These are phyloP conservation scores for Trididemnum clinides DNA, from an alignment of 23 tunicate genomes.

Conservation along the genomic window DNA sequence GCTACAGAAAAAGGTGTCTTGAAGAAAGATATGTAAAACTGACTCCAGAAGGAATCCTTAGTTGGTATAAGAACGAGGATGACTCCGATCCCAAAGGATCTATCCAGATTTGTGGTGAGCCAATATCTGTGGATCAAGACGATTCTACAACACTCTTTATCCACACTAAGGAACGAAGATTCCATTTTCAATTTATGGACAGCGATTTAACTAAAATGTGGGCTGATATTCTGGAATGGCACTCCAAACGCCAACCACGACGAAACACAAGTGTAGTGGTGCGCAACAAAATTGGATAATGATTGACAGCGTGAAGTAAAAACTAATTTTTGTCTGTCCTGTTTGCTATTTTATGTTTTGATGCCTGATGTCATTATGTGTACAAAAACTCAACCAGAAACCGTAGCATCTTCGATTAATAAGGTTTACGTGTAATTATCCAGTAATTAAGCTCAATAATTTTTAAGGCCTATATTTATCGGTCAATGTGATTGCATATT, in stretches of 20 bases:
- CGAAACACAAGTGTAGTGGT: background rate
- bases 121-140: constrained; percentile 12
- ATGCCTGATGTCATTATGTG: no score
- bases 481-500: no score
- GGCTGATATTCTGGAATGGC: constrained; percentile 16
- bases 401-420: no score
- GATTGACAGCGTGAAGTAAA: no score
- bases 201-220: constrained; percentile 23
- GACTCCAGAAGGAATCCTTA: constrained; percentile 37
- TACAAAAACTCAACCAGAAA: no score
- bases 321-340: no score
- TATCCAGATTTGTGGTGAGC: constrained; percentile 47
- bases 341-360: no score
- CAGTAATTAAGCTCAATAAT: no score
- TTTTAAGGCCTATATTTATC: no score
- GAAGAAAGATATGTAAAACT: constrained; percentile 48
- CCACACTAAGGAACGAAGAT: constrained; percentile 30
- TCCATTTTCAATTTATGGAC: constrained; percentile 29
- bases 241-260: background rate
- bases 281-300: no score
- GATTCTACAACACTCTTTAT: background rate
- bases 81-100: constrained; percentile 42
- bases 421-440: no score
- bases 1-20: constrained; percentile 35
- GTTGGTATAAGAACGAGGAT: constrained; percentile 51